Conservation (phyloP, 2,888 invertebrate genomes). For the Polylopha cassiicola region DNA sequence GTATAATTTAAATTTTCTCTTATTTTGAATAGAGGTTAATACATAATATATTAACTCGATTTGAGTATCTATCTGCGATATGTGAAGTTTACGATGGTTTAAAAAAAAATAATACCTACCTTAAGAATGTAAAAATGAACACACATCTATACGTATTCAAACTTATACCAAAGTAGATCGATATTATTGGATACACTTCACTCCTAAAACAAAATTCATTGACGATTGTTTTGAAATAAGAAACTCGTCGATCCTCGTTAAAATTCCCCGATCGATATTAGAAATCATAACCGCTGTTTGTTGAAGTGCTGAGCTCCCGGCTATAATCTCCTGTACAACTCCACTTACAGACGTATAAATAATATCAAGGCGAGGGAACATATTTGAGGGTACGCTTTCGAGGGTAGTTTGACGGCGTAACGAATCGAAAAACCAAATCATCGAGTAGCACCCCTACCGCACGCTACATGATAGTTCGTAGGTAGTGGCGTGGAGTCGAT, state of each 20-base stretch:
- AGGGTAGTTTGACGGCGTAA: slow-evolving; percentile 78
- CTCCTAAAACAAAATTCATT: no score
- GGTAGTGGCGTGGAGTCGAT: slow-evolving; percentile 42
- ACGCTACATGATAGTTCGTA: slow-evolving; percentile 73
- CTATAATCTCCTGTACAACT: slow-evolving; percentile 70
- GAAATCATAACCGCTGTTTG: slow-evolving; percentile 72
- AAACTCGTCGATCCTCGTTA: slow-evolving; percentile 34
- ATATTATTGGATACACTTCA: no score
- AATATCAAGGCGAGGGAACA: slow-evolving; percentile 76
- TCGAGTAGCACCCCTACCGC: slow-evolving; percentile 75
- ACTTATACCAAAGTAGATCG: no score
- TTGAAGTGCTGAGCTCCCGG: slow-evolving; percentile 71
- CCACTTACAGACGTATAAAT: slow-evolving; percentile 78
- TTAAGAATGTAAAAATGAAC: no score
- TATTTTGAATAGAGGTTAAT: no score
- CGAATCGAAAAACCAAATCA: slow-evolving; percentile 78
- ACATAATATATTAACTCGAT: no score
- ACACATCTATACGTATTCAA: no score
- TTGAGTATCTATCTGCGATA: no score
- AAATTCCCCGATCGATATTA: slow-evolving; percentile 53
- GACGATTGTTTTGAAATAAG: no score
- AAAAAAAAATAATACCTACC: no score
- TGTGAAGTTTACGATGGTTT: no score
- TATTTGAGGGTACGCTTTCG: slow-evolving; percentile 69
- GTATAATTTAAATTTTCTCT: no score